phyloP scores from a whole-genome alignment of 1,140 invertebrate species.

The Dinoponera quadriceps region DNA sequence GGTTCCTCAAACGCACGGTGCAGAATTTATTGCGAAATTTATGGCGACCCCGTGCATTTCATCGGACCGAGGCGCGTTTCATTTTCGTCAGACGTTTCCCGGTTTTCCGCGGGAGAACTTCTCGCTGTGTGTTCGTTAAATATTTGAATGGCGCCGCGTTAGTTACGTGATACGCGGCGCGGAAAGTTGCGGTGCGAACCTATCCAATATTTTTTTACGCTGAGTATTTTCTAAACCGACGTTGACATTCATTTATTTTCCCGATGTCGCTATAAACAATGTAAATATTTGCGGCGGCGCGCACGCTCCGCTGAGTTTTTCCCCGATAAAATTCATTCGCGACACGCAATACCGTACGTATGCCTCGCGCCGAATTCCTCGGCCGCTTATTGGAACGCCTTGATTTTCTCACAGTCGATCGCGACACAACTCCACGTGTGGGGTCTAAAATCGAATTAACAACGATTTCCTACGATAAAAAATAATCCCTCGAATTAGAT shows the following conservation, averaged over 20 bases:
- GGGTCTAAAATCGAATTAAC: too few species aligned
- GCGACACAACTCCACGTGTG: too few species aligned
- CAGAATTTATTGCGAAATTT: too few species aligned
- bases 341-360: neutral
- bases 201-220: conserved; percentile 25
- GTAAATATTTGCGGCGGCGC: conserved; percentile 22
- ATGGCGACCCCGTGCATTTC: too few species aligned
- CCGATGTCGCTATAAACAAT: conserved; percentile 17
- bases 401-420: too few species aligned
- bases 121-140: neutral
- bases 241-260: conserved; percentile 36
- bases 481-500: too few species aligned
- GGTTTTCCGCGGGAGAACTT: neutral
- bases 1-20: too few species aligned
- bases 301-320: conserved; percentile 11
- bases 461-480: too few species aligned
- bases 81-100: too few species aligned
- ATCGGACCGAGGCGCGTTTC: too few species aligned
- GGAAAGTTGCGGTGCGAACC: neutral
- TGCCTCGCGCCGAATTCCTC: neutral
- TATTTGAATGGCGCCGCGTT: neutral
- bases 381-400: neutral
- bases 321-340: conserved; percentile 21
- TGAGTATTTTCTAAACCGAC: conserved; percentile 9
- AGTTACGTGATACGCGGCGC: neutral